phyloP scores from a whole-genome alignment of 1,140 invertebrate species.

The Hesperophylax magnus region DNA sequence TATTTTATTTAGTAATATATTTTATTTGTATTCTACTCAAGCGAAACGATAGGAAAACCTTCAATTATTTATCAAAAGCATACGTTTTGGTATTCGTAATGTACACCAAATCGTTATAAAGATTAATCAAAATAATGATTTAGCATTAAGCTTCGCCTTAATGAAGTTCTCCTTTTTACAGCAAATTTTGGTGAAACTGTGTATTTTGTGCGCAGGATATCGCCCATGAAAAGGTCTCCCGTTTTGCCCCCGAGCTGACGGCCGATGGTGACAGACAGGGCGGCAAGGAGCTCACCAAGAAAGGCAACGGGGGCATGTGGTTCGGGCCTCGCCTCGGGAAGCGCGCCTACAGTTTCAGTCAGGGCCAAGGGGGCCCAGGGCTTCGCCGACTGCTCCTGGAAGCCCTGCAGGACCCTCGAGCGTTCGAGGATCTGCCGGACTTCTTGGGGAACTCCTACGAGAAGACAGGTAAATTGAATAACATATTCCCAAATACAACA shows the following conservation, averaged over 20 bases:
- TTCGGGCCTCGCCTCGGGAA: slow-evolving; percentile 55
- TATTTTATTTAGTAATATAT: too few species aligned
- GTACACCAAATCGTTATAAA: too few species aligned
- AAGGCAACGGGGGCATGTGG: slow-evolving; percentile 52
- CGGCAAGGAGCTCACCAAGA: slow-evolving; percentile 13
- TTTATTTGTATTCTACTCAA: too few species aligned
- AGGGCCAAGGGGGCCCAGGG: not conserved
- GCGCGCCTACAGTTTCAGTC: not conserved
- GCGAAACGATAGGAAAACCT: too few species aligned
- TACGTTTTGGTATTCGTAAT: too few species aligned
- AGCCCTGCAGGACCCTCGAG: slow-evolving; percentile 20
- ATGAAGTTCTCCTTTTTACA: too few species aligned
- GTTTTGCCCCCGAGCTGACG: not conserved
- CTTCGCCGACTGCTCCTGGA: slow-evolving; percentile 44
- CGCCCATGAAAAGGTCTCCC: not conserved
- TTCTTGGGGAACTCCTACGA: slow-evolving; percentile 11
- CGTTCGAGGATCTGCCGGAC: slow-evolving; percentile 9
- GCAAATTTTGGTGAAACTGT: too few species aligned
- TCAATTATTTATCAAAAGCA: too few species aligned
- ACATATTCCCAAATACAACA: too few species aligned
- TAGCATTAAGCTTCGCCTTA: too few species aligned
- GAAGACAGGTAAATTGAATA: not conserved
- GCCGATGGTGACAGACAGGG: not conserved
- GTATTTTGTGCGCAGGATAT: not conserved
- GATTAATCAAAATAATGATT: too few species aligned